Conservation (phyloP, 2,797 vertebrate species). For the Enteromius viviparus region DNA sequence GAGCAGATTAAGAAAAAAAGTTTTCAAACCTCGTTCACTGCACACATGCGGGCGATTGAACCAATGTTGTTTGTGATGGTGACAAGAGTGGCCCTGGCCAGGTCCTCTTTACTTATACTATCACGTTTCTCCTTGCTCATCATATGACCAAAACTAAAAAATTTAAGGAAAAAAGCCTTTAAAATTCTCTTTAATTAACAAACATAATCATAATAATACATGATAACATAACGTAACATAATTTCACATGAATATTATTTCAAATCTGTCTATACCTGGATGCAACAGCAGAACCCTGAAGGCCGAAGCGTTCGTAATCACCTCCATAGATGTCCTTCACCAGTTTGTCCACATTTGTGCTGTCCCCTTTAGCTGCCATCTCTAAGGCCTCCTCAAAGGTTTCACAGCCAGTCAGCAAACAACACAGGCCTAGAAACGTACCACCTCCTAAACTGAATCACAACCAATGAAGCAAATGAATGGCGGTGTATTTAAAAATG, state of each 20-base stretch:
- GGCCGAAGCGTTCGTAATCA: conserved; percentile 86
- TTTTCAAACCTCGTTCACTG: conserved; percentile 84
- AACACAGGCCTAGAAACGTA: conserved; percentile 86
- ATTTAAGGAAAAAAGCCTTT: background rate
- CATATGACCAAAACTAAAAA: conserved; percentile 87
- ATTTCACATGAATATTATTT: background rate
- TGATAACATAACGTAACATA: no score
- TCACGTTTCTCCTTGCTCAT: conserved; percentile 89
- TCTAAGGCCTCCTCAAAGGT: conserved; percentile 89
- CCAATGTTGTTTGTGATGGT: conserved; percentile 92
- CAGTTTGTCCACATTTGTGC: conserved; percentile 86
- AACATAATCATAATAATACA: background rate
- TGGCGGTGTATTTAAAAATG: background rate
- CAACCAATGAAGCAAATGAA: background rate
- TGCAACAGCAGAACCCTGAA: conserved; percentile 87
- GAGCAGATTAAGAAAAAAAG: background rate
- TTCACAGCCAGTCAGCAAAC: conserved; percentile 87
- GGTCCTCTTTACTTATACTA: conserved; percentile 87
- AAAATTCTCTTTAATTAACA: conserved; percentile 2
- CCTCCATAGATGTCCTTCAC: conserved; percentile 89
- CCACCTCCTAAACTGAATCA: conserved; percentile 84
- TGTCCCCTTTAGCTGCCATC: conserved; percentile 88
- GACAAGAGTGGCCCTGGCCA: conserved; percentile 87
- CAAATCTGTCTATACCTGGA: conserved; percentile 77
- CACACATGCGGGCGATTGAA: conserved; percentile 88